Conservation (phyloP, 2,797 vertebrate species). For the Poliocrania exsul region DNA sequence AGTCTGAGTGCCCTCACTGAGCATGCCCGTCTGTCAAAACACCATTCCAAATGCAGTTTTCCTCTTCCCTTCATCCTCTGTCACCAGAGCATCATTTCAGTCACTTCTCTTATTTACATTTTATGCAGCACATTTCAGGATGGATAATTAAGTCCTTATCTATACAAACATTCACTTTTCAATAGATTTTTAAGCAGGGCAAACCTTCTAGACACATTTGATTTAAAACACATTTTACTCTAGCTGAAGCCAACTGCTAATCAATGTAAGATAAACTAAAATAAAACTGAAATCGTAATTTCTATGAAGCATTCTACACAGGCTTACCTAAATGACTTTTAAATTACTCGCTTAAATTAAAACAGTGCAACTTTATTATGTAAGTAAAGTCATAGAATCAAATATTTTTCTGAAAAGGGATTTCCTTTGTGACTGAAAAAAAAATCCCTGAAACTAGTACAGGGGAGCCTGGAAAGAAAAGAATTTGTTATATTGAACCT, state of each 20-base stretch:
- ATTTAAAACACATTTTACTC: conserved; percentile 41
- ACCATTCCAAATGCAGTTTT: neutral
- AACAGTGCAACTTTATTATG: neutral
- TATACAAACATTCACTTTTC: conserved; percentile 47
- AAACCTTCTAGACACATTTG: conserved; percentile 50
- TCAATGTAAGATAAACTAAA: conserved; percentile 48
- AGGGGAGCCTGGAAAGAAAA: neutral
- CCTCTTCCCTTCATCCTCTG: neutral
- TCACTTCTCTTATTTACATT: conserved; percentile 39
- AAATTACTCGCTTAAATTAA: conserved; percentile 41
- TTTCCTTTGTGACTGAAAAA: neutral
- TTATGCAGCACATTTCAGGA: conserved; percentile 13
- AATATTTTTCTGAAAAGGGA: neutral
- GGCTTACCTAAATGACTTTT: conserved; percentile 24
- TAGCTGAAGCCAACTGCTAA: conserved; percentile 52
- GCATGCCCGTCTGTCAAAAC: neutral
- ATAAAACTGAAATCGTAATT: conserved; percentile 40
- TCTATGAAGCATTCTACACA: neutral
- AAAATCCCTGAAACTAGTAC: neutral
- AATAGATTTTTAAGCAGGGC: conserved; percentile 47
- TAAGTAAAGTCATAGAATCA: neutral
- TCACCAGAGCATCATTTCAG: conserved; percentile 22
- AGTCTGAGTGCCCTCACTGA: neutral
- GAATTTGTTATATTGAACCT: neutral
- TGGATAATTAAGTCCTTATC: conserved; percentile 53